These are phyloP conservation scores for Acronicta aceris DNA, from an alignment of 2,888 invertebrate species.

Conservation along the genomic window DNA sequence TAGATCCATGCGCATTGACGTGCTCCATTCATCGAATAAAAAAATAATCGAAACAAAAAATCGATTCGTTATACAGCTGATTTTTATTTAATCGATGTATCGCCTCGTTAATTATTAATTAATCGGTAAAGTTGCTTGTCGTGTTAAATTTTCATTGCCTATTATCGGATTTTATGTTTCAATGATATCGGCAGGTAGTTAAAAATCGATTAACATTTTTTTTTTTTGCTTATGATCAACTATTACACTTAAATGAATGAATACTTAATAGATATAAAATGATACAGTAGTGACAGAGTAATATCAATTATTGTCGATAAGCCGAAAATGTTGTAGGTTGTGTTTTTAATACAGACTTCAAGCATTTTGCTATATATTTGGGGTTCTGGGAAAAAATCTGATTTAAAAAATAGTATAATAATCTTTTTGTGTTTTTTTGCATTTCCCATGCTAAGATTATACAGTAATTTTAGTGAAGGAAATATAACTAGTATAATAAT, in stretches of 20 bases:
- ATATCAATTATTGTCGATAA: not conserved
- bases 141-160: constrained; percentile 50
- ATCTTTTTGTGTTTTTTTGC: too few relatives aligned
- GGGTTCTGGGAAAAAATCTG: too few relatives aligned
- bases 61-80: constrained; percentile 47
- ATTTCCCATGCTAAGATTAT: too few relatives aligned
- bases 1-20: constrained; percentile 21
- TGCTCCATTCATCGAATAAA: constrained; percentile 34
- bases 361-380: too few relatives aligned
- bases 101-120: constrained; percentile 57
- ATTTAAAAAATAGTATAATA: too few relatives aligned
- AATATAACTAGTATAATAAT: too few relatives aligned
- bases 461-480: too few relatives aligned
- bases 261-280: not conserved
- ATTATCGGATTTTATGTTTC: constrained; percentile 33
- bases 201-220: constrained; percentile 24
- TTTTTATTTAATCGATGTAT: constrained; percentile 56
- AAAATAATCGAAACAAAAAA: constrained; percentile 48
- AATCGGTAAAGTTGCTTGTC: constrained; percentile 45
- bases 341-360: too few relatives aligned
- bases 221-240: not conserved
- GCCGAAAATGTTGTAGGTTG: too few relatives aligned
- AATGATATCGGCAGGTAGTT: constrained; percentile 22
- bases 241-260: not conserved
- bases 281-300: not conserved